phyloP scores from a whole-genome alignment of 2,888 invertebrate genomes.

The Myopa testacea region DNA sequence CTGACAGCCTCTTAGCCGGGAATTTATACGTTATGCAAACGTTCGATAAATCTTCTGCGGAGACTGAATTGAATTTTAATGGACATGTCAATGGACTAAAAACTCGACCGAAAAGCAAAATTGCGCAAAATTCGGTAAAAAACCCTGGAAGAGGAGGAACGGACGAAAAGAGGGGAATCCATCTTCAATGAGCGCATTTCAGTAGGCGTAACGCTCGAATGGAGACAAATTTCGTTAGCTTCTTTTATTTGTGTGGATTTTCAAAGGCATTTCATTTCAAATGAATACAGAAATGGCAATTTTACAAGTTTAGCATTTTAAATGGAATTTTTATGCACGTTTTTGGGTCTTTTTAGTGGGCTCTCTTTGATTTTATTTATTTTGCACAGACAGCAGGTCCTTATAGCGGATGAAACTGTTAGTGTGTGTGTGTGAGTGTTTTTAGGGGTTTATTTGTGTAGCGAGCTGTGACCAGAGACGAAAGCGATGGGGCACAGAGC shows the following conservation, averaged over 20 bases:
- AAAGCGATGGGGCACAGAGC: conserved; percentile 21
- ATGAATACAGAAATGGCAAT: conserved; percentile 31
- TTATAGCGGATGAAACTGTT: conserved; percentile 15
- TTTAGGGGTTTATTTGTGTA: conserved; percentile 14
- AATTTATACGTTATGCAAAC: conserved; percentile 52
- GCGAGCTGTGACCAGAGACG: conserved; percentile 35
- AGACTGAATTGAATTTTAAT: conserved; percentile 37
- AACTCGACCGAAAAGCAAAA: not conserved
- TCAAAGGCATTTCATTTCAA: conserved; percentile 28
- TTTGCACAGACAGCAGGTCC: conserved; percentile 32
- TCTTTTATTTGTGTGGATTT: not conserved
- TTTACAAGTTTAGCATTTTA: conserved; percentile 39
- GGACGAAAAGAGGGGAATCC: not conserved
- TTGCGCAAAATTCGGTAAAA: conserved; percentile 9
- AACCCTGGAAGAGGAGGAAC: conserved; percentile 8
- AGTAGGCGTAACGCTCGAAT: conserved; percentile 33
- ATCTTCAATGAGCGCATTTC: conserved; percentile 24
- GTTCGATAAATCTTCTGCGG: conserved; percentile 47
- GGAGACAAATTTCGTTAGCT: conserved; percentile 20
- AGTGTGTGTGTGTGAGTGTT: not conserved
- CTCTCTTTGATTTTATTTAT: conserved; percentile 6
- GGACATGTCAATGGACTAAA: conserved; percentile 5
- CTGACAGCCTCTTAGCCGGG: conserved; percentile 63
- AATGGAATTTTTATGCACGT: conserved; percentile 37
- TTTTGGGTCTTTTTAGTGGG: not conserved